Evolutionary conservation across 2,797 vertebrate genomes (phyloP), one percentile per base, ranked within the genome.

Genomic region (Tiaroga cobitis): DNA sequence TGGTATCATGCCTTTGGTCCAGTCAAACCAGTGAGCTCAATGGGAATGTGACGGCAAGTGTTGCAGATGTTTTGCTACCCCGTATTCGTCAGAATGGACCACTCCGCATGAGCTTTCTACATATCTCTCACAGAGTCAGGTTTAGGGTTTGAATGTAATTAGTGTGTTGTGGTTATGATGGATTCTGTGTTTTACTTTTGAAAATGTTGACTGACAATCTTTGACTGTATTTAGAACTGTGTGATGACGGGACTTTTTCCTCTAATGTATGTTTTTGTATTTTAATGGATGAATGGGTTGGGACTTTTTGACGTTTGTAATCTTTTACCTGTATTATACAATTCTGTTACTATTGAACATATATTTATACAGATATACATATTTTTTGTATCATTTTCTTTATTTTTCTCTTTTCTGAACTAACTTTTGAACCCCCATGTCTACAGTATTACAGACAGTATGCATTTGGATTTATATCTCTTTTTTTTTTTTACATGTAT

Each of bases 401-500:
- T 89, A 77, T 90, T 90, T 88, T 87, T 89, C 80, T 87, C 91
- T 92, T 89, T 89, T 90, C 88, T 90, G 91, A 94, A 92, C 93
- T 94, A 91, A 93, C 91, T 90, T 93, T 94, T 87, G 92, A 93
- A 95, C 87, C 87, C 90, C 87, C 87, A 87, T 93, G 91, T 94
- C 93, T 94, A 91, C 95, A 95, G 94, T 95, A 95, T 95, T 94
- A 95, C 92, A 92, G 91, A 91, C 91, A 86, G 92, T 93, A 93
- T 94, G 89, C 89, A 93, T 94, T 93, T 93, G 93, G 92, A 96
- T 93, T 92, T 91, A 90, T 94, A 94, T 94, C 94, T 96, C 93
- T 93, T 97, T 98, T 98, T 96, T 98, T 98, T 96, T 94, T 97
- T 97, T 98, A 96, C 95, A 96, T 95, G 94, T 91, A 90, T 94